Base-by-base conservation (phyloP, 2,113 vertebrate species). In the Engraulis encrasicolus region DNA sequence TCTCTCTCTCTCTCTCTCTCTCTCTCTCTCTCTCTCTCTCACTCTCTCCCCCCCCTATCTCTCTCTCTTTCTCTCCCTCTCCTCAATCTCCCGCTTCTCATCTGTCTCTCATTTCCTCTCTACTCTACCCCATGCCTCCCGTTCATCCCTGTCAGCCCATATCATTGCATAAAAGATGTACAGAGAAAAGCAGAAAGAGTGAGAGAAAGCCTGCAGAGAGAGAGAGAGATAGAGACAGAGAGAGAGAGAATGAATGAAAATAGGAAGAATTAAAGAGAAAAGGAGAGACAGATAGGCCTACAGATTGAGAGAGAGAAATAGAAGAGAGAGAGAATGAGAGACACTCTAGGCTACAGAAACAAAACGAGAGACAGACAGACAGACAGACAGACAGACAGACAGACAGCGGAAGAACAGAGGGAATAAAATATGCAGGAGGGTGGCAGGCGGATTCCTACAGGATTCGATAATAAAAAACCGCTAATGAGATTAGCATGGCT, bases 401-500 rank as follows among this genome's bases (percentile, higher is more conserved):
- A 45, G 40, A 45, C 3, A 45, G 27, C 58, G 50, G 7, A 50
- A 81, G 78, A 66, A 40, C 48, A 19, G 27, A 50, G 14, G 34
- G 36, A 48, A 77, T 82, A 61, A 81, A 78, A 85, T 85, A 78
- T 85, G 66, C 66, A 81, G 79, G n/a, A 81, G 74, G 54, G 77
- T 50, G 79, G 78, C 83, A 80, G 78, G 79, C 40, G 48, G 49
- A 74, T 49, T 86, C 82, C 87, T 85, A 80, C 87, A 86, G 84
- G 86, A 80, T 85, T 85, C 78, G 80, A 84, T 85, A 85, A 83
- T 82, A 87, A 80, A 82, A 74, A 74, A 83, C n/a, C 81, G 83
- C 81, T 83, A 87, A 87, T 87, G 84, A 78, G 84, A 87, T 87
- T 87, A 87, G 84, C 81, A 83, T 31, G 40, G 52, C 38, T 87